phyloP scores from a whole-genome alignment of 2,797 vertebrate species.

The Muscicapa comitata region DNA sequence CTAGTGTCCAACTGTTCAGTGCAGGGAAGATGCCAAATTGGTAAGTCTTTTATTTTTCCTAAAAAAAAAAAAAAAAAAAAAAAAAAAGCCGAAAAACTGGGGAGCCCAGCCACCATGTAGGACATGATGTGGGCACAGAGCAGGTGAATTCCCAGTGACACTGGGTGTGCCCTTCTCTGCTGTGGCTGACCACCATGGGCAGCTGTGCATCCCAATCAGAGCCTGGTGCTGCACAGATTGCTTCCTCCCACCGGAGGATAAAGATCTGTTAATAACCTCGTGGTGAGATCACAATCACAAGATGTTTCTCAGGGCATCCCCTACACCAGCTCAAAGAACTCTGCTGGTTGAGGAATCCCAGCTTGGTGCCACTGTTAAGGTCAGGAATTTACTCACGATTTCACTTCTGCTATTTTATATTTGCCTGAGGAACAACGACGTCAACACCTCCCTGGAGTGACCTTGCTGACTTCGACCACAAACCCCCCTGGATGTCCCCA shows the following conservation, averaged over 20 bases:
- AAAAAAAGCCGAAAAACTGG: neutral
- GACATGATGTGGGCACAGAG: fast-evolving
- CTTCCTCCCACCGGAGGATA: neutral
- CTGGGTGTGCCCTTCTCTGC: neutral
- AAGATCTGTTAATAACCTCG: constrained; percentile 24
- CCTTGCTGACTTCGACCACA: neutral
- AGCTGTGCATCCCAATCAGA: neutral
- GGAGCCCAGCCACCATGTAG: neutral
- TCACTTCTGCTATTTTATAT: constrained; percentile 46
- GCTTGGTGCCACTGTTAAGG: neutral
- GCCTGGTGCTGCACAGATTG: neutral
- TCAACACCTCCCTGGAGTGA: fast-evolving
- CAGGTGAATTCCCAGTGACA: neutral
- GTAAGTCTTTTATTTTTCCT: neutral
- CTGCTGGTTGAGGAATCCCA: neutral
- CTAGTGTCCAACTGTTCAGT: neutral
- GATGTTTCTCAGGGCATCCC: constrained; percentile 23
- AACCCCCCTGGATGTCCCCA: neutral
- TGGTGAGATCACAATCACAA: neutral
- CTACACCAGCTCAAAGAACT: neutral
- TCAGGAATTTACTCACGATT: constrained; percentile 42
- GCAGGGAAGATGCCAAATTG: neutral
- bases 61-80: neutral
- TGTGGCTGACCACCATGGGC: neutral
- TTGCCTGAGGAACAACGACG: neutral